Percentiles rank a stretch among this genome's conserved stretches.
phyloP scores from a whole-genome alignment of 2,113 vertebrate species.

The Notothenia rossii region DNA sequence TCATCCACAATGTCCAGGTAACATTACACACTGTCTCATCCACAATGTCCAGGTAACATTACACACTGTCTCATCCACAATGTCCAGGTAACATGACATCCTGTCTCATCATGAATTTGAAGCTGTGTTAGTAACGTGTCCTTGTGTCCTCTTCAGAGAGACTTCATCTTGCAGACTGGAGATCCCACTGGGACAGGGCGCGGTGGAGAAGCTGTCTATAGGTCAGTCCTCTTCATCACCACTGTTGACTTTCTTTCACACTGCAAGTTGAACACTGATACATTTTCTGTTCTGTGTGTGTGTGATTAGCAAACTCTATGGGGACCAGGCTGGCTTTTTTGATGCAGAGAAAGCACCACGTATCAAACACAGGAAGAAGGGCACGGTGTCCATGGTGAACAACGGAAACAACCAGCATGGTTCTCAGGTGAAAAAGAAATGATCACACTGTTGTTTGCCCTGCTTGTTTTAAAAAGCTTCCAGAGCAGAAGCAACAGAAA shows the following conservation, averaged over 20 bases:
- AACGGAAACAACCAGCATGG: conserved; percentile 94
- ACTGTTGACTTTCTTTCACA: neutral
- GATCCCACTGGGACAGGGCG: conserved; percentile 95
- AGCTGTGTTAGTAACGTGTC: neutral
- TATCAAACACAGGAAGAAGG: conserved; percentile 97
- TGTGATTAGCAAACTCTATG: conserved; percentile 91
- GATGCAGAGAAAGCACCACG: conserved; percentile 93
- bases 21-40: conserved; percentile 86
- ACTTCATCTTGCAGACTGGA: conserved; percentile 96
- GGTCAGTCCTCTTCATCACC: conserved; percentile 80
- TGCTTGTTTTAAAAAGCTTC: neutral
- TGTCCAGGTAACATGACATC: conserved; percentile 30
- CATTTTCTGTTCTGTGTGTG: neutral
- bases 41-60: conserved; percentile 90
- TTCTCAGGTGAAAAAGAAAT: conserved; percentile 89
- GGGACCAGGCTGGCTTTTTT: conserved; percentile 97
- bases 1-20: conserved; percentile 95
- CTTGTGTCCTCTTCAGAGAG: conserved; percentile 83
- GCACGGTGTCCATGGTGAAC: conserved; percentile 98
- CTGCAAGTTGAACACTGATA: neutral
- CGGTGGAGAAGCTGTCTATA: conserved; percentile 94
- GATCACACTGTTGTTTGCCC: neutral
- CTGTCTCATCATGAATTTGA: conserved; percentile 86
- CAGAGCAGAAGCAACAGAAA: neutral
- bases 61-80: conserved; percentile 54